Evolutionary conservation across 2,113 vertebrate genomes (phyloP).

Genomic region (Gorsachius goisagi): DNA sequence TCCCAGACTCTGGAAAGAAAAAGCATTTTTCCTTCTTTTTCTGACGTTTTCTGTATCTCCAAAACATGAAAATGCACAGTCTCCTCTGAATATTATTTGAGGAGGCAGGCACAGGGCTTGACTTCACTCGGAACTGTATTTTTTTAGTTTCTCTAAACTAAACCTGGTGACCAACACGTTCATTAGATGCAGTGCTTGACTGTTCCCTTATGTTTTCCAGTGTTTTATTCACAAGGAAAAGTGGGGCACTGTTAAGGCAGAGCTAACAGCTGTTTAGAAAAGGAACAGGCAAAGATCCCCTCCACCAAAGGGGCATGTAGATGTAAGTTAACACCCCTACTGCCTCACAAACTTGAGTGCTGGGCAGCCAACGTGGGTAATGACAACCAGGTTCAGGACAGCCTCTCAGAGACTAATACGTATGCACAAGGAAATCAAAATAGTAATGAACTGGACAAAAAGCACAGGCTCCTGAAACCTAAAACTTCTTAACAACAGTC

Average conservation of each 20-base stretch:
- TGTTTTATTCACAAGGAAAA: not conserved
- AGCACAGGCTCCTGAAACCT: not conserved
- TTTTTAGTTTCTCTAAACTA: not conserved
- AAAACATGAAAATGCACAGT: not conserved
- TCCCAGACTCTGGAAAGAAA: not conserved
- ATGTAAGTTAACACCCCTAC: not conserved
- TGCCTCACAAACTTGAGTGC: not conserved
- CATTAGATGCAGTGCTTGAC: not conserved
- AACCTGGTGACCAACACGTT: fast-evolving
- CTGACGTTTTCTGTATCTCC: not conserved
- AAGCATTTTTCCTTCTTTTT: not conserved
- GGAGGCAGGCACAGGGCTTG: not conserved
- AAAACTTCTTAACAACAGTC: not conserved
- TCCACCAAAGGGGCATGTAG: not conserved
- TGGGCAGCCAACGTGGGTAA: not conserved
- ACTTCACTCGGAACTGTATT: not conserved
- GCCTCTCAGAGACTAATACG: not conserved
- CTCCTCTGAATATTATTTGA: not conserved
- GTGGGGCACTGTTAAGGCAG: not conserved
- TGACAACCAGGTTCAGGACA: not conserved
- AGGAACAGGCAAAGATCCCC: not conserved
- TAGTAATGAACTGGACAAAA: not conserved
- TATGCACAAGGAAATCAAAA: not conserved
- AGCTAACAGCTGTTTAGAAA: not conserved
- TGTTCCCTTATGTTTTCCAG: not conserved